These are phyloP conservation scores for Oryzias sinensis DNA, from an alignment of 2,797 vertebrate species.

Conservation along the genomic window DNA sequence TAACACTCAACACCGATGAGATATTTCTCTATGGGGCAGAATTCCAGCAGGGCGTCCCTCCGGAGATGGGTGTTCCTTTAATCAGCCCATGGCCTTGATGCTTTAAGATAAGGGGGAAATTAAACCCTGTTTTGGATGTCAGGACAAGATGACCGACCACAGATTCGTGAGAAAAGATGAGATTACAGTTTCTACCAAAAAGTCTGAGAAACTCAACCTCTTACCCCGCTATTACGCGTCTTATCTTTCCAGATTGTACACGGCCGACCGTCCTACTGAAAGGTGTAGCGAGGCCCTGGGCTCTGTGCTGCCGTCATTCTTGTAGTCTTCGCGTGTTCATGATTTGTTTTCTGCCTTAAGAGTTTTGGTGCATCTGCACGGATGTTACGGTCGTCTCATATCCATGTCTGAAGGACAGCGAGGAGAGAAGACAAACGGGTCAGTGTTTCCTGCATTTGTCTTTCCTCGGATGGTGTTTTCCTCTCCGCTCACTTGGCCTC, in stretches of 20 bases:
- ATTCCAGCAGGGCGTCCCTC: too few species aligned
- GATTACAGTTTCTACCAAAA: conserved; percentile 43
- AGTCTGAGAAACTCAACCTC: conserved; percentile 44
- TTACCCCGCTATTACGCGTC: conserved; percentile 10
- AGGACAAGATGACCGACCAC: conserved; percentile 19
- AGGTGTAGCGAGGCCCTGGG: conserved; percentile 37
- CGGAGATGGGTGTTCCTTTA: background rate
- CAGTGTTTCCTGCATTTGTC: conserved; percentile 64
- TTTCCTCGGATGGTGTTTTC: conserved; percentile 66
- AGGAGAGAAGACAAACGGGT: conserved; percentile 40
- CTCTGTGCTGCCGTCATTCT: conserved; percentile 5
- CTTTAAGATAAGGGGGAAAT: conserved; percentile 33
- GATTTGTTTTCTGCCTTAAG: background rate
- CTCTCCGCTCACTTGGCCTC: conserved; percentile 33
- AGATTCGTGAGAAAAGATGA: conserved; percentile 27
- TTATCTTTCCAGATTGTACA: conserved; percentile 28
- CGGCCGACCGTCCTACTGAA: conserved; percentile 17
- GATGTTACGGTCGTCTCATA: conserved; percentile 21
- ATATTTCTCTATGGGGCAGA: too few species aligned
- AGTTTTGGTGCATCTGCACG: conserved; percentile 1
- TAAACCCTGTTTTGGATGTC: conserved; percentile 12
- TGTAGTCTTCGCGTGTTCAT: conserved; percentile 4
- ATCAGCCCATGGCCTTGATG: conserved; percentile 10
- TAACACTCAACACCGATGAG: too few species aligned
- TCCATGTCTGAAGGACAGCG: conserved; percentile 36